Conservation (phyloP, 2,797 vertebrate genomes). For the Micrastur ruficollis region DNA sequence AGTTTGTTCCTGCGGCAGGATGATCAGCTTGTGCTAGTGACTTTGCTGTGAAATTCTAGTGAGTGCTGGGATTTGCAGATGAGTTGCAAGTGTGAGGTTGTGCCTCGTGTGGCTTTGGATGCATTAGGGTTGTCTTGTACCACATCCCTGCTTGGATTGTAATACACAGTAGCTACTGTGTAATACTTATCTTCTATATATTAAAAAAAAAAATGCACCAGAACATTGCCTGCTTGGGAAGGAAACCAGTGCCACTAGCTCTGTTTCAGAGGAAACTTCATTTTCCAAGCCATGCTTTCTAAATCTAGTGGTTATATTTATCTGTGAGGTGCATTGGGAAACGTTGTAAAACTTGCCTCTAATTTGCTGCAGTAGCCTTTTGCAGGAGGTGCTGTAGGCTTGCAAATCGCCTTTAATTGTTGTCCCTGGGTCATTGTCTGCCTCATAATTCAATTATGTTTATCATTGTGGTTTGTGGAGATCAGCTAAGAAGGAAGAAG, state of each 20-base stretch:
- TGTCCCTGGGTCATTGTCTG: not conserved
- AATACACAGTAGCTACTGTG: not conserved
- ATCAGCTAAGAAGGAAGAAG: not conserved
- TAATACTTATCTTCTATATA: not conserved
- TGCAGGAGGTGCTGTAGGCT: not conserved
- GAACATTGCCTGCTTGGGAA: not conserved
- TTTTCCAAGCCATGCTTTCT: not conserved
- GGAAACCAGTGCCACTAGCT: not conserved
- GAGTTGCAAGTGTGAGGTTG: not conserved
- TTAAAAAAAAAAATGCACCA: not conserved
- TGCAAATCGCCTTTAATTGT: not conserved
- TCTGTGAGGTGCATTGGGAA: not conserved
- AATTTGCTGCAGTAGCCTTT: not conserved
- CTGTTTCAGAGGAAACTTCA: not conserved
- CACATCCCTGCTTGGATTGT: not conserved
- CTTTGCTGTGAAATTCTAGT: not conserved
- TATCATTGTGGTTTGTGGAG: not conserved
- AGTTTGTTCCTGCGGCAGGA: not conserved
- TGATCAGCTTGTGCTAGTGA: not conserved
- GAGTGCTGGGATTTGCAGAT: not conserved
- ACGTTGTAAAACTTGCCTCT: not conserved
- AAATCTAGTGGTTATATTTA: not conserved
- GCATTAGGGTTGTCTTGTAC: not conserved
- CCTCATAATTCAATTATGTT: not conserved
- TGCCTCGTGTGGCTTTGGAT: not conserved